Conservation (phyloP, 2,888 invertebrate genomes). For the Coenonympha arcania region DNA sequence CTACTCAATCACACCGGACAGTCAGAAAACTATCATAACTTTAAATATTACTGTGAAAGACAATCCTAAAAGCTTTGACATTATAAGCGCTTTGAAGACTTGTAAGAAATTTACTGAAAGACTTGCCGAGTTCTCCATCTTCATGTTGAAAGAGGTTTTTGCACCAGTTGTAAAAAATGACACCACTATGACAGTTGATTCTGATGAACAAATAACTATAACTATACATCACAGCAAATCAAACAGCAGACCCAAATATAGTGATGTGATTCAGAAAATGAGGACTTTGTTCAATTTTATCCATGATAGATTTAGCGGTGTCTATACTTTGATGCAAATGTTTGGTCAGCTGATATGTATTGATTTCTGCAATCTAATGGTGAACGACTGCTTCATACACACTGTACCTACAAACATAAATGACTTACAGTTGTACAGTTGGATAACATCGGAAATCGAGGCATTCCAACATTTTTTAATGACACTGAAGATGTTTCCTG, state of each 20-base stretch:
- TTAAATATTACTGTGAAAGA: slow-evolving; percentile 54
- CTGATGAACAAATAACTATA: slow-evolving; percentile 46
- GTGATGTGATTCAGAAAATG: slow-evolving; percentile 73
- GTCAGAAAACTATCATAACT: slow-evolving; percentile 45
- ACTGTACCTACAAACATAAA: slow-evolving; percentile 84
- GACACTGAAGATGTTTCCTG: slow-evolving; percentile 73
- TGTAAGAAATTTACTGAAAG: slow-evolving; percentile 58
- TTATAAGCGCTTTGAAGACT: slow-evolving; percentile 56
- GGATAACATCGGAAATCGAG: slow-evolving; percentile 77
- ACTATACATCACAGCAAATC: slow-evolving; percentile 53
- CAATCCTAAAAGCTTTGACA: slow-evolving; percentile 34
- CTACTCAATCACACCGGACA: slow-evolving; percentile 44
- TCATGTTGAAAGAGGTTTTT: slow-evolving; percentile 74
- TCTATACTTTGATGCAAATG: slow-evolving; percentile 67
- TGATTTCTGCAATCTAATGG: slow-evolving; percentile 77
- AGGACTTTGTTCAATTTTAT: slow-evolving; percentile 74
- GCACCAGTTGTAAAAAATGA: slow-evolving; percentile 72
- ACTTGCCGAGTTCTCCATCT: slow-evolving; percentile 73
- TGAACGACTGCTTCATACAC: slow-evolving; percentile 81
- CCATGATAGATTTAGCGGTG: slow-evolving; percentile 60
- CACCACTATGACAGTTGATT: slow-evolving; percentile 54
- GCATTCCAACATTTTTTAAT: slow-evolving; percentile 78
- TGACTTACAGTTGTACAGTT: slow-evolving; percentile 78
- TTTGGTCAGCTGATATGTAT: slow-evolving; percentile 72
- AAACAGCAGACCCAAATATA: slow-evolving; percentile 61